Base-by-base conservation (phyloP, 1,140 invertebrate species). In the Pseudomyrmex sp. region DNA sequence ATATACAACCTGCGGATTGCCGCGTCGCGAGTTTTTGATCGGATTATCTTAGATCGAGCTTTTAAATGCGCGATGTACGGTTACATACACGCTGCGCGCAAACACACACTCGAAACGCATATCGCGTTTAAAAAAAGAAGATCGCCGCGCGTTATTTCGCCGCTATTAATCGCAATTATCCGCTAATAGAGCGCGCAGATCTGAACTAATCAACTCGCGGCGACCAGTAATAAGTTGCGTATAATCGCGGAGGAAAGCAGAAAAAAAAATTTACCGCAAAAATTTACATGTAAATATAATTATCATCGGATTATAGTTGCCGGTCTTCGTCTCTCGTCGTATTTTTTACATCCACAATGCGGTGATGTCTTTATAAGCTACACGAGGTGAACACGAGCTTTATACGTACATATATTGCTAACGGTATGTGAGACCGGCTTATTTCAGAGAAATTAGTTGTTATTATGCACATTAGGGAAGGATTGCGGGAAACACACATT, bases 401-500 rank as follows among this genome's bases (percentile, higher is more conserved):
- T 61, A 56, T 80, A 72, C 44, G 20, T 5, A 20, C 48, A 70
- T 80, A 61, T 50, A 50, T 72, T 18, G n/a, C 54, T 72, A 80
- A 80, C 20, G 76, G 66, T 72, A 80, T 50, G 15, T 18, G 48
- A 59, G 66, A 50, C 66, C 23, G 13, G 66, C 44, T 72, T 80
- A 61, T 72, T 70, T 54, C 5, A 5, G 4, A 70, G 76, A 35
- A 70, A 80, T 79, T 79, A 70, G 44, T 70, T 70, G 50, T 70
- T 70, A 79, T 80, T 80, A 72, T 50, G 72, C 76, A 72, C 46
- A 69, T 80, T 59, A 72, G 20, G 5, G 35, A 80, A 79, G 23
- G 3, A 80, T 70, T 59, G 46, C 54, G 48, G n/a, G 2, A 10
- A 12, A 46, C 65, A 35, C 35, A 1, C 5, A 59, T 69, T 58